phyloP scores from a whole-genome alignment of 1,140 invertebrate species.

The Papilio xuthus region DNA sequence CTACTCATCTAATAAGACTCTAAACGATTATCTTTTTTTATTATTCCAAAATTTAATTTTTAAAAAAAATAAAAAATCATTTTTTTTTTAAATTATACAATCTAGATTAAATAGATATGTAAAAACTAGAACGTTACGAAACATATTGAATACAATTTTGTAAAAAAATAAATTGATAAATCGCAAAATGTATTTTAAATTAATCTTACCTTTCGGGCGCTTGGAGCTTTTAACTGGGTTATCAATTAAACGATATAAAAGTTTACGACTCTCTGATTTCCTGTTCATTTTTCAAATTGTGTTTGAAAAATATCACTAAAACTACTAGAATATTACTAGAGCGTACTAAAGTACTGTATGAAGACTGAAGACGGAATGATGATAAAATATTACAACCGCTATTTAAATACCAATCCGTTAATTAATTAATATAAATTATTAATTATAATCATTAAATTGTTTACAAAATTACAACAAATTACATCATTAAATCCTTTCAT shows the following conservation, averaged over 20 bases:
- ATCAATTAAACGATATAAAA: conserved; percentile 26
- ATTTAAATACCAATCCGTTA: not conserved
- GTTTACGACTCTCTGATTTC: conserved; percentile 15
- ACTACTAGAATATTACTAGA: not conserved
- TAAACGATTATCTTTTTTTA: no score
- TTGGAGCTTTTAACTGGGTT: conserved; percentile 2
- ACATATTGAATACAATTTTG: no score
- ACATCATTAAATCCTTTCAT: not conserved
- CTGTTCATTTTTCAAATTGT: conserved; percentile 9
- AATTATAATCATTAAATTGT: not conserved
- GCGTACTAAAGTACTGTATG: not conserved
- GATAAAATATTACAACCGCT: not conserved
- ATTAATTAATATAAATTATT: not conserved
- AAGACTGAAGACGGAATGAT: not conserved
- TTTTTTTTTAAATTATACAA: no score
- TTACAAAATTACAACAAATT: not conserved
- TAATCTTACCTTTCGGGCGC: conserved; percentile 6
- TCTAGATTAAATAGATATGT: no score
- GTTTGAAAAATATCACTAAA: not conserved
- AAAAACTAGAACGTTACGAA: no score
- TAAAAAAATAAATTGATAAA: no score
- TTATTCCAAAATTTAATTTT: no score
- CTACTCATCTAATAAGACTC: no score
- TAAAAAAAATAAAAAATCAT: no score
- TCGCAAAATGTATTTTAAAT: not conserved